These are phyloP conservation scores for Pandion haliaetus DNA, from an alignment of 2,113 vertebrate species.

Conservation along the genomic window DNA sequence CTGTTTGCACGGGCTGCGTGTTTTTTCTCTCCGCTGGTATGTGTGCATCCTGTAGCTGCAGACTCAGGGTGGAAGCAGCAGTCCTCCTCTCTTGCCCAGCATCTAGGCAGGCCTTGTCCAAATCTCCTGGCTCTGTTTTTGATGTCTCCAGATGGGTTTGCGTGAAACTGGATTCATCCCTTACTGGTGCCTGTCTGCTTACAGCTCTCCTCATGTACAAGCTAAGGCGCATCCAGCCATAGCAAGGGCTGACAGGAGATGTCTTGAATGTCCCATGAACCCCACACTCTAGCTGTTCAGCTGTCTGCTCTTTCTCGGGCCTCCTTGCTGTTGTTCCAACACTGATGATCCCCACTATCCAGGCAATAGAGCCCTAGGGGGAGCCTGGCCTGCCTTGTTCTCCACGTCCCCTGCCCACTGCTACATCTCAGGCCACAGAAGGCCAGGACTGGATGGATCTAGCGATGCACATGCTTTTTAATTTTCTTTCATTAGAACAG, in stretches of 20 bases:
- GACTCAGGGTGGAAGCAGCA: not conserved
- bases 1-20: too few species aligned
- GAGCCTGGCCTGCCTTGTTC: not conserved
- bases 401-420: fast-evolving
- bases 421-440: not conserved
- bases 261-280: not conserved
- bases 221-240: not conserved
- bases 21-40: not conserved
- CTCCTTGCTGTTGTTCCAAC: not conserved
- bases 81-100: not conserved
- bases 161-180: not conserved
- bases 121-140: not conserved
- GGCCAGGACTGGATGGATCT: not conserved
- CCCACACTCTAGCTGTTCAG: not conserved
- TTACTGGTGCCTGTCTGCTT: not conserved
- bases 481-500: not conserved
- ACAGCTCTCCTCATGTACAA: not conserved
- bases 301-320: not conserved
- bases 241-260: not conserved
- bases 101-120: not conserved
- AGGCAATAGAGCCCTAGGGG: not conserved
- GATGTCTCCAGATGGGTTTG: not conserved
- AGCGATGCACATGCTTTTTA: fast-evolving
- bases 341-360: not conserved
- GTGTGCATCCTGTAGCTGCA: not conserved